Evolutionary conservation across 2,888 invertebrate species (phyloP), one percentile per base, ranked within the genome.

Genomic region (Incurvaria masculella): DNA sequence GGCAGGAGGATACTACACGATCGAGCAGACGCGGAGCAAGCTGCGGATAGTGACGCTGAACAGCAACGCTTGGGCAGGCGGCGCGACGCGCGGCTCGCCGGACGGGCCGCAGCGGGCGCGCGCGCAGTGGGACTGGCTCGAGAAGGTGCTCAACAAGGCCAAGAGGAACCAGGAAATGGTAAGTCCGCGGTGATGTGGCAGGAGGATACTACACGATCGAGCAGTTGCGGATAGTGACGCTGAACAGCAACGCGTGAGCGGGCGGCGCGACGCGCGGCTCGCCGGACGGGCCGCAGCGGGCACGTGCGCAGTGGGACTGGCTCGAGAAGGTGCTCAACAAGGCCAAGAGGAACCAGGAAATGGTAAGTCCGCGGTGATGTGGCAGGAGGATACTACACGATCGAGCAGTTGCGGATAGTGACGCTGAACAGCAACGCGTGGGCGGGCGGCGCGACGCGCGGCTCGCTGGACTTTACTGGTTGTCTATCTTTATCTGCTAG

Each of bases 121-220:
- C 46, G 86, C 84, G 48, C 95, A 95, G 68, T 92, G 94, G 86
- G 79, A 82, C 50, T 96, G 94, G 94, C 79, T 96, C 44, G 84
- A 88, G 56, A 79, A 82, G 45, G 85, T 88, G 48, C 81, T 95
- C 39, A 75, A 80, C 48, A 88, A 87, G 63, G 90, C 93, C 27
- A 82, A 85, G 53, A 80, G 79, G 56, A 88, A 87, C 71, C 84
- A 83, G 58, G 88, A 93, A 79, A 91, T 90, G 81, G 94, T 94
- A 71, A 79, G 84, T 75, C 27, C 27, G 27, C 14, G 10, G 27
- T 27, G 14, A n/a, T n/a, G n/a, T n/a, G n/a, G n/a, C 57, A 94
- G 94, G 93, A 65, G 94, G 95, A 49, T 95, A 91, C 76, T 95
- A 94, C 73, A 90, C 91, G 57, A 89, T 92, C 63, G 91, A 91